Evolutionary conservation across 2,888 invertebrate genomes (phyloP).

Genomic region (Yponomeuta malinellus): DNA sequence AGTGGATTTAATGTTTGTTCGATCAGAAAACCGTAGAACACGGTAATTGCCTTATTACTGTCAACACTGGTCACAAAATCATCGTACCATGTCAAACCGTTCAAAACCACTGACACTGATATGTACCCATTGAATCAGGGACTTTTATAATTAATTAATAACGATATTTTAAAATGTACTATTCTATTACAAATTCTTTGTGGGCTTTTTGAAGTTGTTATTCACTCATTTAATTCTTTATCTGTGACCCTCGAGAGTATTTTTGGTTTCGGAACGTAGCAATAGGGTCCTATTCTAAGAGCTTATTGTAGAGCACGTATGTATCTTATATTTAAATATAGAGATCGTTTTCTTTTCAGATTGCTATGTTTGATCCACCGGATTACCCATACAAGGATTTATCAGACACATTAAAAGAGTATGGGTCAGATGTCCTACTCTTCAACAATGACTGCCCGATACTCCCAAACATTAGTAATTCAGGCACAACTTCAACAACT

Average conservation of each 20-base stretch:
- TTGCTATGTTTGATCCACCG: constrained; percentile 68
- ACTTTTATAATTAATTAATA: too few species aligned
- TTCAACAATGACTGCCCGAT: constrained; percentile 31
- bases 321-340: neutral
- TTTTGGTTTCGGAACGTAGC: neutral
- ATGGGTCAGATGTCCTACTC: constrained; percentile 46
- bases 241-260: neutral
- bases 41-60: too few species aligned
- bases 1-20: too few species aligned
- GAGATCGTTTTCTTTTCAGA: constrained; percentile 25
- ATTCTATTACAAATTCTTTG: neutral
- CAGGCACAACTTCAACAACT: constrained; percentile 32
- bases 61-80: too few species aligned
- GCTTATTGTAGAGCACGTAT: neutral
- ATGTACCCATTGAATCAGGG: too few species aligned
- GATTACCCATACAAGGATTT: constrained; percentile 63
- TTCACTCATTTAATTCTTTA: too few species aligned
- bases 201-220: too few species aligned
- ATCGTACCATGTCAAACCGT: too few species aligned
- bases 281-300: constrained; percentile 1
- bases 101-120: too few species aligned
- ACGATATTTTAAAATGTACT: neutral
- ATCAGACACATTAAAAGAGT: constrained; percentile 41
- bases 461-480: neutral
- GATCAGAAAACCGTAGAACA: too few species aligned